Conservation (phyloP, 2,888 invertebrate genomes). For the Sinelater perroti region DNA sequence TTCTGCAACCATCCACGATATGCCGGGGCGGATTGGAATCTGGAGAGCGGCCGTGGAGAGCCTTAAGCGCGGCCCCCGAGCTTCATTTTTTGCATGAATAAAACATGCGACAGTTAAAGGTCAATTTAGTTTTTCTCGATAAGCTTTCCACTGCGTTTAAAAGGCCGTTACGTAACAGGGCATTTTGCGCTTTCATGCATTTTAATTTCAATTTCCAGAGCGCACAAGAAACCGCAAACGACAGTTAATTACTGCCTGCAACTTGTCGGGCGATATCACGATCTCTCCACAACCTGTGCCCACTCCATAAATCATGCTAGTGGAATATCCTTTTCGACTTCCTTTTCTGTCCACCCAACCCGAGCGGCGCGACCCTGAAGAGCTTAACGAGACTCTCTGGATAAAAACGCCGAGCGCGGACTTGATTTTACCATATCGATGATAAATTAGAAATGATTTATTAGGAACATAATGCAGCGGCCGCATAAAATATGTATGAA, state of each 20-base stretch:
- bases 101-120: not conserved
- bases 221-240: too few relatives aligned
- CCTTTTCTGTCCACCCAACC: too few relatives aligned
- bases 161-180: too few relatives aligned
- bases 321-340: not conserved
- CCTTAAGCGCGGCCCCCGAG: constrained; percentile 10
- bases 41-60: constrained; percentile 13
- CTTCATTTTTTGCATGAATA: constrained; percentile 15
- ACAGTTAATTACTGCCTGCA: too few relatives aligned
- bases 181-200: too few relatives aligned
- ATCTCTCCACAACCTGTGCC: not conserved
- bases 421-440: constrained; percentile 25
- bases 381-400: not conserved
- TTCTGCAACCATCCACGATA: not conserved
- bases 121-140: not conserved
- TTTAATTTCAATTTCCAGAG: too few relatives aligned
- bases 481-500: constrained; percentile 28
- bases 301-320: not conserved
- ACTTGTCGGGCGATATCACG: too few relatives aligned
- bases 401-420: constrained; percentile 1
- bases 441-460: constrained; percentile 26
- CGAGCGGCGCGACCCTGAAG: not conserved
- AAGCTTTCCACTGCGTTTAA: too few relatives aligned
- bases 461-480: constrained; percentile 22
- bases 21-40: constrained; percentile 19